Percentiles rank a stretch among this genome's conserved stretches.
These are phyloP conservation scores for Ooceraea biroi DNA, from an alignment of 1,140 invertebrate genomes.

Conservation along the genomic window DNA sequence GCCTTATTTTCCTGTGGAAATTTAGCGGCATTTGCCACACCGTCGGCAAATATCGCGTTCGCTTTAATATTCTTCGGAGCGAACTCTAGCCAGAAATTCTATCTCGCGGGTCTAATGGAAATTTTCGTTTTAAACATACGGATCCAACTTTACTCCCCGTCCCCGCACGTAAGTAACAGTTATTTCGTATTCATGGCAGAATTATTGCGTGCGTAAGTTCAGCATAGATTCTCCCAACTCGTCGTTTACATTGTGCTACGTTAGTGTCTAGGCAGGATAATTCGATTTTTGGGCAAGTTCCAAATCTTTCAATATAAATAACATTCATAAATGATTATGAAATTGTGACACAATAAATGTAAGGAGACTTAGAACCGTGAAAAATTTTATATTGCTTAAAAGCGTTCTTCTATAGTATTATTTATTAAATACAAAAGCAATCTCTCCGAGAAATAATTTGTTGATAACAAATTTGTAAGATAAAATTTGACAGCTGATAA, in stretches of 20 bases:
- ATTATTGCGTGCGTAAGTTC: slow-evolving; percentile 39
- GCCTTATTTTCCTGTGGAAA: slow-evolving; percentile 18
- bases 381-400: too few relatives aligned
- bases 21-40: slow-evolving; percentile 16
- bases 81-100: slow-evolving; percentile 15
- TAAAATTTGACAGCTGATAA: background rate
- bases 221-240: background rate
- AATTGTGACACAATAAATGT: background rate
- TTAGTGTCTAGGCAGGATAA: slow-evolving; percentile 10
- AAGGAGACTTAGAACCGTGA: background rate
- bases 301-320: background rate
- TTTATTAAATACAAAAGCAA: too few relatives aligned
- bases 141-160: slow-evolving; percentile 18
- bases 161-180: slow-evolving; percentile 15
- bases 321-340: background rate
- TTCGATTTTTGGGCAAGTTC: background rate
- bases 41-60: background rate
- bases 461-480: background rate
- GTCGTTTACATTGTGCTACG: background rate
- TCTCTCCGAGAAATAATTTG: background rate
- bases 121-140: slow-evolving; percentile 28
- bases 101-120: slow-evolving; percentile 29
- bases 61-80: slow-evolving; percentile 36
- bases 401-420: too few relatives aligned
- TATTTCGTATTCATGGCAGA: slow-evolving; percentile 42